Conservation (phyloP, 1,140 invertebrate species). For the Latrodectus geometricus region DNA sequence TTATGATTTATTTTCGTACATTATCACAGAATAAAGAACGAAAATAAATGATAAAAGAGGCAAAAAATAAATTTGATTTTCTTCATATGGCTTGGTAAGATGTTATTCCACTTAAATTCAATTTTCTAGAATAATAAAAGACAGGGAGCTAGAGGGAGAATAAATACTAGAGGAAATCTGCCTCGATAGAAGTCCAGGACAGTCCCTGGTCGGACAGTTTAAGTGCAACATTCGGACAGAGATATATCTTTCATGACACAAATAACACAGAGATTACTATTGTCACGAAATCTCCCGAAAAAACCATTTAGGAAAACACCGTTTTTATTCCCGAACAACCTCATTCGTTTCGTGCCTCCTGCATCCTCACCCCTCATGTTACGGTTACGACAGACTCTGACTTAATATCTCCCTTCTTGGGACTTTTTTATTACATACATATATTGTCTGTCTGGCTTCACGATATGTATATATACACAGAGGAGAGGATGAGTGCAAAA, state of each 20-base stretch:
- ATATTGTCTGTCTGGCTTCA: constrained; percentile 21
- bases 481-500: not conserved
- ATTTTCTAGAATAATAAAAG: not conserved
- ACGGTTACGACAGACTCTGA: not conserved
- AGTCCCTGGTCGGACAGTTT: constrained; percentile 13
- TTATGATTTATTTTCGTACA: too few relatives aligned
- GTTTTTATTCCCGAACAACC: constrained; percentile 9
- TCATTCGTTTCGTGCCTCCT: not conserved
- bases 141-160: constrained; percentile 10
- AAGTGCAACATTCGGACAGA: not conserved
- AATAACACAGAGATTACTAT: constrained; percentile 29
- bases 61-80: too few relatives aligned
- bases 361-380: not conserved
- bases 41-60: too few relatives aligned
- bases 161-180: constrained; percentile 11
- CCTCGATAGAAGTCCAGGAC: constrained; percentile 34
- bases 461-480: not conserved
- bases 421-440: constrained; percentile 11
- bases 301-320: constrained; percentile 36
- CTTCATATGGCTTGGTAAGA: too few relatives aligned
- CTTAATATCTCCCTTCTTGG: constrained; percentile 38
- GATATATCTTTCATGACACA: constrained; percentile 31
- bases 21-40: too few relatives aligned
- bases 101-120: constrained; percentile 3
- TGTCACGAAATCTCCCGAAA: constrained; percentile 18